Percentiles rank a stretch among this genome's conserved stretches.
These are phyloP conservation scores for Nothocercus nigrocapillus DNA, from an alignment of 2,113 vertebrate genomes.

Conservation along the genomic window DNA sequence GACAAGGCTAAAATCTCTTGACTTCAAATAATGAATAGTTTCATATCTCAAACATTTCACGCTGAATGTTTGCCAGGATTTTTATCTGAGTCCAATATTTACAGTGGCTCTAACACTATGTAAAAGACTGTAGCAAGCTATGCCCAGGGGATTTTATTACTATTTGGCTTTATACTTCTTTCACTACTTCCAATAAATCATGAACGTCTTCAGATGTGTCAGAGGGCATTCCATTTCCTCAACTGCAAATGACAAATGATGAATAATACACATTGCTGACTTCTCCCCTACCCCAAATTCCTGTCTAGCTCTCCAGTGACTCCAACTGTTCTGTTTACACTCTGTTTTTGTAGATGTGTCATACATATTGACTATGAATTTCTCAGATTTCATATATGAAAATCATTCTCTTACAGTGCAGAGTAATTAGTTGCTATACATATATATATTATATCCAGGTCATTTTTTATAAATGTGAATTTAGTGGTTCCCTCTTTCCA, in stretches of 20 bases:
- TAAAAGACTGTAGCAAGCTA: slow-evolving; percentile 57
- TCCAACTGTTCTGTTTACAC: neutral
- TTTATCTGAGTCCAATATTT: slow-evolving; percentile 74
- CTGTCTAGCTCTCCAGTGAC: neutral
- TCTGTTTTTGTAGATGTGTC: neutral
- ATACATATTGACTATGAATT: neutral
- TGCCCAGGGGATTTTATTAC: slow-evolving; percentile 54
- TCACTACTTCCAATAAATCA: slow-evolving; percentile 70
- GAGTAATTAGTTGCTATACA: neutral
- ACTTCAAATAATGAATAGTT: slow-evolving; percentile 66
- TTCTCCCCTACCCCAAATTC: neutral
- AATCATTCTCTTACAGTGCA: neutral
- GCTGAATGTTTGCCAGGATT: slow-evolving; percentile 73
- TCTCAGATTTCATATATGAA: neutral
- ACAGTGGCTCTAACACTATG: slow-evolving; percentile 57
- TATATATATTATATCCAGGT: neutral
- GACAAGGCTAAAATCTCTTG: slow-evolving; percentile 42
- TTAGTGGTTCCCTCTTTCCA: neutral
- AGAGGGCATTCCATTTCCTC: slow-evolving; percentile 60
- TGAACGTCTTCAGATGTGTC: slow-evolving; percentile 69
- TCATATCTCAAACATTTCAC: slow-evolving; percentile 62
- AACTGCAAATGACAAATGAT: slow-evolving; percentile 69
- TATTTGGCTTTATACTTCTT: slow-evolving; percentile 77
- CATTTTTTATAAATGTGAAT: neutral
- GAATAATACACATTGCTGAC: slow-evolving; percentile 56